Conservation (phyloP, 30 jellyfish, hydroid and myxozoan species). For the Rhopilema esculentum region DNA sequence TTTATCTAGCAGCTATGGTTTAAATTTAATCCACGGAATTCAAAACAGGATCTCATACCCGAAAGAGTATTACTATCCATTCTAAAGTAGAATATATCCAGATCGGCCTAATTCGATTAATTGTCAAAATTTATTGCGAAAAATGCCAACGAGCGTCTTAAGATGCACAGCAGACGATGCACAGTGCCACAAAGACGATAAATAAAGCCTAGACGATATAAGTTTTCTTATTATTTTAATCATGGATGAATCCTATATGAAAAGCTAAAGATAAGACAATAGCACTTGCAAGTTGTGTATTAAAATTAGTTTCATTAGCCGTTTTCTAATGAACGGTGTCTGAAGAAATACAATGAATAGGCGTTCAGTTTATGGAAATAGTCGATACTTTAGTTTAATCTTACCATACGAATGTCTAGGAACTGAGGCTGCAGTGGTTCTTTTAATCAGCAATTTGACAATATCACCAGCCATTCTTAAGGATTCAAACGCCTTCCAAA, state of each 20-base stretch:
- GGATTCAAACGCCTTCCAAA: constrained; percentile 60
- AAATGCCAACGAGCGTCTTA: too few species aligned
- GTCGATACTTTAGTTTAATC: neutral
- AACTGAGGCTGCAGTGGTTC: constrained; percentile 19
- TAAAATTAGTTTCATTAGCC: neutral
- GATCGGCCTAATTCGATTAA: too few species aligned
- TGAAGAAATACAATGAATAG: neutral
- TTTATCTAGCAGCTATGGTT: too few species aligned
- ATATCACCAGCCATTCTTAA: constrained; percentile 54
- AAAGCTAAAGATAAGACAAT: neutral
- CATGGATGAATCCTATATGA: neutral
- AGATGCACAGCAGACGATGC: neutral
- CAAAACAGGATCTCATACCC: too few species aligned
- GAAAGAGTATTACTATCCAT: too few species aligned
- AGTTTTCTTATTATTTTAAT: neutral
- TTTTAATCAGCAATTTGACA: constrained; percentile 65
- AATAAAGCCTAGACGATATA: neutral
- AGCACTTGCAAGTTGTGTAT: neutral
- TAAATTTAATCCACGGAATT: too few species aligned
- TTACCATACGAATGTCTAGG: constrained; percentile 33
- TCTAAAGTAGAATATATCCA: too few species aligned
- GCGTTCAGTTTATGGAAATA: neutral
- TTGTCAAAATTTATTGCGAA: too few species aligned
- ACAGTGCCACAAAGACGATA: neutral
- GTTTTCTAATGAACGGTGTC: neutral